These are phyloP conservation scores for Dryas iulia DNA, from an alignment of 1,140 invertebrate genomes.

Conservation along the genomic window DNA sequence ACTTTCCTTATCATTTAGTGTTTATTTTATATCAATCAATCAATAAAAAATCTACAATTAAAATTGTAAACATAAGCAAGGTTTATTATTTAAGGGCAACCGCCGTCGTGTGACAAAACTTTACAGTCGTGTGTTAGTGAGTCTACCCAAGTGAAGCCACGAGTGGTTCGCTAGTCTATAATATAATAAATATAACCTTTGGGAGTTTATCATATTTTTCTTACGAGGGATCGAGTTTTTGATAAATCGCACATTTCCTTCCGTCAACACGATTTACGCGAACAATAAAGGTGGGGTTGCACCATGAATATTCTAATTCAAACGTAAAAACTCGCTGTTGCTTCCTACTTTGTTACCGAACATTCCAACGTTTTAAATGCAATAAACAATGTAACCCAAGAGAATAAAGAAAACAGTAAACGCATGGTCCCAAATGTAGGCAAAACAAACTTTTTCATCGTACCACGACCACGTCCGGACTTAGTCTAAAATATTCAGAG, in stretches of 20 bases:
- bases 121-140: too few relatives aligned
- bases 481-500: slow-evolving; percentile 24
- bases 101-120: too few relatives aligned
- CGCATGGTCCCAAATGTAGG: slow-evolving; percentile 11
- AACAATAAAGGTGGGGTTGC: slow-evolving; percentile 6
- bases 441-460: slow-evolving; percentile 15
- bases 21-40: too few relatives aligned
- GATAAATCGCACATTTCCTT: neutral
- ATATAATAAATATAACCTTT: neutral
- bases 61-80: too few relatives aligned
- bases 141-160: too few relatives aligned
- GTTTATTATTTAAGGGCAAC: too few relatives aligned
- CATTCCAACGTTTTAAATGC: slow-evolving; percentile 9
- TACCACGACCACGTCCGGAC: slow-evolving; percentile 5
- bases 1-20: too few relatives aligned
- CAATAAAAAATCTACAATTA: too few relatives aligned
- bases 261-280: slow-evolving; percentile 18
- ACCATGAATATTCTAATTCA: slow-evolving; percentile 14
- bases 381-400: slow-evolving; percentile 13
- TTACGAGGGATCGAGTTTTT: neutral
- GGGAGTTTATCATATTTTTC: neutral
- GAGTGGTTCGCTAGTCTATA: too few relatives aligned
- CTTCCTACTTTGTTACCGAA: neutral
- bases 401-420: slow-evolving; percentile 18
- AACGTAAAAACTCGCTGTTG: neutral